Percentiles rank a stretch among this genome's conserved stretches.
phyloP scores from a whole-genome alignment of 2,888 invertebrate species.

The Neocrepidodera transversa region DNA sequence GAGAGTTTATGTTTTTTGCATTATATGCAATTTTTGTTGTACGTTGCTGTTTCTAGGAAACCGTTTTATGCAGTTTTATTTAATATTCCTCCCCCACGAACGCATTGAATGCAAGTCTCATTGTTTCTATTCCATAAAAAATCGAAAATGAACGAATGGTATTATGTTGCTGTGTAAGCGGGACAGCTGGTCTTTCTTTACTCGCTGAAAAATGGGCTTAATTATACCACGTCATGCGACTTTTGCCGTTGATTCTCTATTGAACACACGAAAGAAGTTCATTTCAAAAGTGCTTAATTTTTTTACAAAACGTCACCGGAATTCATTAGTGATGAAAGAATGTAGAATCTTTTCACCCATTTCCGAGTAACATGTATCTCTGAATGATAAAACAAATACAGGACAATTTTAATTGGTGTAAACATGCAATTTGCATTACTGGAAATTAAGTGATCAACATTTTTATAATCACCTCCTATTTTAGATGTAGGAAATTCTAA shows the following conservation, averaged over 20 bases:
- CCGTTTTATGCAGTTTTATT: no score
- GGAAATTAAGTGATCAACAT: no score
- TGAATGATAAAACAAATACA: no score
- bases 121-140: constrained; percentile 3
- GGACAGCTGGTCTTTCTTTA: constrained; percentile 14
- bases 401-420: no score
- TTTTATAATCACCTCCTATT: no score
- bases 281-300: not conserved
- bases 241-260: not conserved
- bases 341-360: not conserved
- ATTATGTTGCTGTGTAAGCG: constrained; percentile 4
- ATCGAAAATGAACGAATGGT: constrained; percentile 3
- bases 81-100: not conserved
- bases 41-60: no score
- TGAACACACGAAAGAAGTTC: not conserved
- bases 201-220: constrained; percentile 10
- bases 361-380: not conserved
- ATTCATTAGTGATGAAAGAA: not conserved
- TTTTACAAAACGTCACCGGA: not conserved
- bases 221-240: constrained; percentile 12
- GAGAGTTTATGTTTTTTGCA: no score
- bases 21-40: no score
- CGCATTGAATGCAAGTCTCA: not conserved
- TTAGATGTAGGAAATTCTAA: no score
- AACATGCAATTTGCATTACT: no score